These are phyloP conservation scores for Hypomecis atomaria DNA, from an alignment of 2,888 invertebrate genomes.

Conservation along the genomic window DNA sequence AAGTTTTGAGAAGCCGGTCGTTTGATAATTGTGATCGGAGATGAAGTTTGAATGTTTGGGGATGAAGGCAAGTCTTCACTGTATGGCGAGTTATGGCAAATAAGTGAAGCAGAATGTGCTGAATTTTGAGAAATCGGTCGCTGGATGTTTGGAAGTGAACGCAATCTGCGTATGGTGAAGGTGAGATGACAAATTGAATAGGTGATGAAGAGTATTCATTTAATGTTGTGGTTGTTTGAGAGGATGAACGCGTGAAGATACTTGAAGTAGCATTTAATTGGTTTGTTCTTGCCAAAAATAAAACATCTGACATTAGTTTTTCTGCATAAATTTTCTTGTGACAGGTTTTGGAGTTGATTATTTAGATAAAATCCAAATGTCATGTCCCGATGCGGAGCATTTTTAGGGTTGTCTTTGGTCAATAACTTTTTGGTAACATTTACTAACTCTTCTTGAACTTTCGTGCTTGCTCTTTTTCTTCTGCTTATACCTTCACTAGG, in stretches of 20 bases:
- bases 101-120: conserved; percentile 21
- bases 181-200: conserved; percentile 20
- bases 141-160: conserved; percentile 11
- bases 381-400: conserved; percentile 19
- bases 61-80: conserved; percentile 23
- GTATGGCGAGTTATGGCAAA: conserved; percentile 20
- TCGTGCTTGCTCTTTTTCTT: conserved; percentile 16
- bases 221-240: conserved; percentile 20
- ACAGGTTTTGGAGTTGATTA: conserved; percentile 20
- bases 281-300: conserved; percentile 32
- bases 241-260: conserved; percentile 19
- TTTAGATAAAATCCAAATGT: conserved; percentile 21
- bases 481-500: conserved; percentile 8
- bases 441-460: conserved; percentile 21
- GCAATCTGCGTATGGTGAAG: conserved; percentile 20
- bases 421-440: conserved; percentile 21
- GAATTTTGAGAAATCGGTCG: conserved; percentile 24
- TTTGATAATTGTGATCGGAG: conserved; percentile 23
- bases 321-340: conserved; percentile 24
- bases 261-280: conserved; percentile 32
- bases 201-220: conserved; percentile 23
- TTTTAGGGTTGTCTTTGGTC: conserved; percentile 19
- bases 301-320: conserved; percentile 34
- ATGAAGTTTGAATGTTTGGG: conserved; percentile 21
- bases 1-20: conserved; percentile 21